phyloP scores from a whole-genome alignment of 1,140 invertebrate genomes.

The Sycophaga agraensis region DNA sequence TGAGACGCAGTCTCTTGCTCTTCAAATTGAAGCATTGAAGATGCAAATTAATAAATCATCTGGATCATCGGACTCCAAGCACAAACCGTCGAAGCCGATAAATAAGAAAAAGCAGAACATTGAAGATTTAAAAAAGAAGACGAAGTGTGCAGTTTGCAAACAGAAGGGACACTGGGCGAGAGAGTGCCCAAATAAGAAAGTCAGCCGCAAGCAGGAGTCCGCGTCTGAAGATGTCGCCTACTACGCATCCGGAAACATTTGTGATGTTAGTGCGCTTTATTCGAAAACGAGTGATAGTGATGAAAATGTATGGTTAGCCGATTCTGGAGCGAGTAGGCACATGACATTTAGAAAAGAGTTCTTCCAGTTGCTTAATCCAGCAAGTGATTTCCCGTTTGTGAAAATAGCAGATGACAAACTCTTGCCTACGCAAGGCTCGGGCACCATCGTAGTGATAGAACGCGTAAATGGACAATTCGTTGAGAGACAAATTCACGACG shows the following conservation, averaged over 20 bases:
- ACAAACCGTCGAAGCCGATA: too few species aligned
- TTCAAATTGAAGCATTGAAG: neutral
- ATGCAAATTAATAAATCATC: neutral
- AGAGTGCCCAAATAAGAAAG: neutral
- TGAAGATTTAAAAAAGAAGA: slow-evolving; percentile 4
- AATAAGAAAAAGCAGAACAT: neutral
- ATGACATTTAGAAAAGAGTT: neutral
- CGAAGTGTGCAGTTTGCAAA: neutral
- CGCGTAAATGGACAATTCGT: neutral
- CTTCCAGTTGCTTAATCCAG: neutral
- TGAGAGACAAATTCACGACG: slow-evolving; percentile 15
- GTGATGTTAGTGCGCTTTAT: neutral
- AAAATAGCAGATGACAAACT: neutral
- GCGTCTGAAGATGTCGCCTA: too few species aligned
- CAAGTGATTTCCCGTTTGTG: neutral
- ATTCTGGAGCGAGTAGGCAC: neutral
- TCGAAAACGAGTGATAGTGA: neutral
- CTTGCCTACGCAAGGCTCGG: neutral
- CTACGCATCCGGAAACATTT: too few species aligned
- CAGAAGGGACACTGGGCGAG: neutral
- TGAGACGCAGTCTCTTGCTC: neutral
- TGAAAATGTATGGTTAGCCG: neutral
- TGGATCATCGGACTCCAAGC: neutral
- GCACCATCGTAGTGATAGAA: slow-evolving; percentile 11
- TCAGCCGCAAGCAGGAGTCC: neutral